A percentile compares a stretch with the other conserved stretches of the same genome.
Conservation (phyloP, 1,140 invertebrate species). For the Euwallacea fornicatus region DNA sequence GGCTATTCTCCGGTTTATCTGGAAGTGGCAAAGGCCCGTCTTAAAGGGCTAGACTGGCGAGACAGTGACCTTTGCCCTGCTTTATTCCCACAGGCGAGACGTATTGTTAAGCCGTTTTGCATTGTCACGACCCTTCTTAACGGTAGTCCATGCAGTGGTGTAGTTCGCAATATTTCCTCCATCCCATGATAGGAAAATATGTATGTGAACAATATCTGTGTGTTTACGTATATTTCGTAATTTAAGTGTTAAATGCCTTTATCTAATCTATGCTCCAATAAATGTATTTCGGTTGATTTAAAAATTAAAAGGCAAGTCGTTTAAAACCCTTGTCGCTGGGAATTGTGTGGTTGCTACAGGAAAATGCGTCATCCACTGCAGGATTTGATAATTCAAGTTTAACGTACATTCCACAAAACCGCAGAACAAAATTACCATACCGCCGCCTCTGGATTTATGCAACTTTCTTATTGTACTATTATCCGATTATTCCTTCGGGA, state of each 20-base stretch:
- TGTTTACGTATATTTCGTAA: no score
- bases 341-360: constrained; percentile 12
- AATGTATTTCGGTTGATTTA: constrained; percentile 5
- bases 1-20: neutral
- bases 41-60: constrained; percentile 24
- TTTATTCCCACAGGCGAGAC: constrained; percentile 37
- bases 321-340: no score
- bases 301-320: constrained; percentile 8
- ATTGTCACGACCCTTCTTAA: constrained; percentile 30
- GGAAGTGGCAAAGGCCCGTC: neutral
- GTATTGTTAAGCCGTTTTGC: constrained; percentile 27
- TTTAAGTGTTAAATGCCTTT: constrained; percentile 14
- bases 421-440: neutral
- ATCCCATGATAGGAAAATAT: no score
- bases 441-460: no score
- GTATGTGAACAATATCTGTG: no score
- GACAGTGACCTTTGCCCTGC: constrained; percentile 35
- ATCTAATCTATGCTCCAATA: constrained; percentile 15
- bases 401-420: neutral
- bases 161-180: neutral
- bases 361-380: constrained; percentile 7
- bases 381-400: neutral
- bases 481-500: constrained; percentile 8
- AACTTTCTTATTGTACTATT: no score
- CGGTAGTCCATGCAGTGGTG: constrained; percentile 29